Conservation (phyloP, 2,113 vertebrate genomes). For the Symphodus melops region DNA sequence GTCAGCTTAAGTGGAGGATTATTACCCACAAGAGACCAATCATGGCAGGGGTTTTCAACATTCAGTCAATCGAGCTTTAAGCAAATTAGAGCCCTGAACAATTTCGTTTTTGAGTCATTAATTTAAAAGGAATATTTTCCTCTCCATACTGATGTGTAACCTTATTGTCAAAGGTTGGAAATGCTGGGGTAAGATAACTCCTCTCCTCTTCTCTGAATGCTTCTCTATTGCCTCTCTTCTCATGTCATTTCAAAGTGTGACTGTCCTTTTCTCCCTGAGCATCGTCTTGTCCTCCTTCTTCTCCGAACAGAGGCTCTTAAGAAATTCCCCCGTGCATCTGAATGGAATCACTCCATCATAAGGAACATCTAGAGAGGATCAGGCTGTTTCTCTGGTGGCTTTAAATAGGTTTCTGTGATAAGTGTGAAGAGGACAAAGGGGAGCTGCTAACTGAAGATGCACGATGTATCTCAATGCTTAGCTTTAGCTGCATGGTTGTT, state of each 20-base stretch:
- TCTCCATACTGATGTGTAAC: neutral
- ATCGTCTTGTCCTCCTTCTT: conserved; percentile 24
- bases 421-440: conserved; percentile 32
- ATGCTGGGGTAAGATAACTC: neutral
- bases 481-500: neutral
- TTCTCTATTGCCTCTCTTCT: neutral
- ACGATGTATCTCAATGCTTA: conserved; percentile 1
- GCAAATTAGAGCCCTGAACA: neutral
- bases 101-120: neutral
- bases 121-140: neutral
- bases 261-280: conserved; percentile 44
- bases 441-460: neutral
- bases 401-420: conserved; percentile 53
- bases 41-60: neutral
- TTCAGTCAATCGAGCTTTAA: neutral
- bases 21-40: too few species aligned
- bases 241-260: conserved; percentile 40
- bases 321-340: conserved; percentile 34
- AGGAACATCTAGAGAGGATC: conserved; percentile 24
- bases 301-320: conserved; percentile 33
- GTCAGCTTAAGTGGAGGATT: too few species aligned
- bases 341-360: conserved; percentile 37
- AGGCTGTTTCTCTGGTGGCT: conserved; percentile 45
- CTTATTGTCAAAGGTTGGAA: conserved; percentile 7
- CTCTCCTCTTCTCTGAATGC: neutral